Conservation (phyloP, 2,888 invertebrate genomes). For the Dicyrtomina minuta region DNA sequence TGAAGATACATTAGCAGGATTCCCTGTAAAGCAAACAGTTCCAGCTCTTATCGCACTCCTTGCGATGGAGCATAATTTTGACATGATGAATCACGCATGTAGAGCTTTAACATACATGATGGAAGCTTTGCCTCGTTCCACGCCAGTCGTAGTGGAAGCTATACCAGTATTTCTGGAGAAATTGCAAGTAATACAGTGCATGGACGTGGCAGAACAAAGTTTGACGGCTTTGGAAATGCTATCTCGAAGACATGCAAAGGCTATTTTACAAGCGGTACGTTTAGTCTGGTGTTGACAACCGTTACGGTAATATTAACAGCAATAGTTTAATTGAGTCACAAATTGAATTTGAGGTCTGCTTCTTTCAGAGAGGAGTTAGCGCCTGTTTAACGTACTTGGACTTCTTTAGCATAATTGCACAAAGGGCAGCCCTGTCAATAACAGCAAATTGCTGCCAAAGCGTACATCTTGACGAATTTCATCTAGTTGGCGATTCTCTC, state of each 20-base stretch:
- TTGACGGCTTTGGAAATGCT: slow-evolving; percentile 96
- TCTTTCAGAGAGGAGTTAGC: slow-evolving; percentile 93
- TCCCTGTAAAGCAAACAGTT: slow-evolving; percentile 96
- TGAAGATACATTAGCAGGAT: slow-evolving; percentile 96
- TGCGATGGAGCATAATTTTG: slow-evolving; percentile 97
- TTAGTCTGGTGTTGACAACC: too few species aligned
- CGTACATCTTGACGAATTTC: slow-evolving; percentile 90
- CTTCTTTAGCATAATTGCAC: slow-evolving; percentile 98
- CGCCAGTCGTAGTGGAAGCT: slow-evolving; percentile 92
- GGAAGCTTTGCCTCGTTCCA: slow-evolving; percentile 95
- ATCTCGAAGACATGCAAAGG: slow-evolving; percentile 92
- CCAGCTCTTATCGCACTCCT: slow-evolving; percentile 89
- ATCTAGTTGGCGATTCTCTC: slow-evolving; percentile 84
- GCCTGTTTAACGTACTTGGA: slow-evolving; percentile 96
- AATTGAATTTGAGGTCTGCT: too few species aligned
- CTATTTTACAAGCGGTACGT: slow-evolving; percentile 86
- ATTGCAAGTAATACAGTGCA: slow-evolving; percentile 95
- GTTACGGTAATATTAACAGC: too few species aligned
- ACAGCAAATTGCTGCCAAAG: slow-evolving; percentile 98
- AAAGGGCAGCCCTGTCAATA: slow-evolving; percentile 91
- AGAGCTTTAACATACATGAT: slow-evolving; percentile 98
- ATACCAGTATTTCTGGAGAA: slow-evolving; percentile 97
- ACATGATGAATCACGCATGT: slow-evolving; percentile 99
- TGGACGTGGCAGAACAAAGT: slow-evolving; percentile 99
- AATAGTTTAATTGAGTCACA: too few species aligned